phyloP scores from a whole-genome alignment of 2,888 invertebrate genomes.

The Smittia sp. region DNA sequence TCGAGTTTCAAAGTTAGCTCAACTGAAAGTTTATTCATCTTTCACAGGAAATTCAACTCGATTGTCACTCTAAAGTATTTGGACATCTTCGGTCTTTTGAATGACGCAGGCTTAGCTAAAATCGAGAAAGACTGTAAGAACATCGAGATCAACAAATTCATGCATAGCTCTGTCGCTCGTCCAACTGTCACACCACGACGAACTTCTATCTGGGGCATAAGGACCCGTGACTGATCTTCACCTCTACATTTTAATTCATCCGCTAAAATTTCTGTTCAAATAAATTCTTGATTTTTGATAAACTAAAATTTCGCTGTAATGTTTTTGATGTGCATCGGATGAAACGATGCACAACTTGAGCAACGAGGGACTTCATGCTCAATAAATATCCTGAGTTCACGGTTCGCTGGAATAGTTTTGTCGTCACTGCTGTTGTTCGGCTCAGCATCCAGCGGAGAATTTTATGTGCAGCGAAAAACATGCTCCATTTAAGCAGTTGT shows the following conservation, averaged over 20 bases:
- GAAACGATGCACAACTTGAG: neutral
- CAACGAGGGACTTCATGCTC: too few relatives aligned
- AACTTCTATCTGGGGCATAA: constrained; percentile 86
- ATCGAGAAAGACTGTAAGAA: constrained; percentile 59
- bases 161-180: constrained; percentile 81
- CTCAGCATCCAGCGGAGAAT: too few relatives aligned
- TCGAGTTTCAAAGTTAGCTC: neutral
- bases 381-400: too few relatives aligned
- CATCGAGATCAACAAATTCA: constrained; percentile 69
- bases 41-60: constrained; percentile 58
- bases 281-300: too few relatives aligned
- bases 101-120: constrained; percentile 56
- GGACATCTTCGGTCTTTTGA: constrained; percentile 79
- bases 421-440: too few relatives aligned
- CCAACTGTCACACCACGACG: constrained; percentile 85
- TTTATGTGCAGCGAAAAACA: too few relatives aligned
- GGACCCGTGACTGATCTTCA: constrained; percentile 71
- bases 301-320: too few relatives aligned
- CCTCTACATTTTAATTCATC: too few relatives aligned
- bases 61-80: constrained; percentile 67
- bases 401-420: too few relatives aligned
- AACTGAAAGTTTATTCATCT: constrained; percentile 30
- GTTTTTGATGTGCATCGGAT: neutral
- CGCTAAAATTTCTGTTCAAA: too few relatives aligned
- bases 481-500: too few relatives aligned